Conservation (phyloP, 1,140 invertebrate genomes). For the Solenopsis fugax region DNA sequence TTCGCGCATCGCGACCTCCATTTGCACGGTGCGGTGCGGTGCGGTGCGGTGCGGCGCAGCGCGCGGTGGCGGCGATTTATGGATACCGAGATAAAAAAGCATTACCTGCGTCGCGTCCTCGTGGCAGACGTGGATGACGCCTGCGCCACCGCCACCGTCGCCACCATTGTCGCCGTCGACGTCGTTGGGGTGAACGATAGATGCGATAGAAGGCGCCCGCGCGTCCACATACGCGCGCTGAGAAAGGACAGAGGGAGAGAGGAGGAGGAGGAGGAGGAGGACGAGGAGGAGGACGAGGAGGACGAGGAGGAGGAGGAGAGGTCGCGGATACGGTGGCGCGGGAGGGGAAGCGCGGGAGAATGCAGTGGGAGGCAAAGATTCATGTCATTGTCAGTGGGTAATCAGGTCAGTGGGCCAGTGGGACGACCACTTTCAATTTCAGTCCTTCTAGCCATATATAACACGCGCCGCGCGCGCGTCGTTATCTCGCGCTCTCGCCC, state of each 20-base stretch:
- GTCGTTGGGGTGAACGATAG: conserved; percentile 56
- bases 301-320: no score
- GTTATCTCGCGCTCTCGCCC: conserved; percentile 75
- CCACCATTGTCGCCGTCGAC: neutral
- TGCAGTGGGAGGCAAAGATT: conserved; percentile 82
- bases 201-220: conserved; percentile 67
- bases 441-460: conserved; percentile 81
- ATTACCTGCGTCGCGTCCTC: conserved; percentile 53
- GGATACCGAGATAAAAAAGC: conserved; percentile 60
- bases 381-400: conserved; percentile 88
- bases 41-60: neutral
- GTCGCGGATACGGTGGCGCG: neutral
- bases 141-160: conserved; percentile 51
- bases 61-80: conserved; percentile 18
- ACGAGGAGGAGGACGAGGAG: no score
- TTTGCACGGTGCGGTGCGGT: conserved; percentile 17
- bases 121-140: conserved; percentile 62
- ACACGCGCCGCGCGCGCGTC: conserved; percentile 67
- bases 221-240: conserved; percentile 64
- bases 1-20: conserved; percentile 31
- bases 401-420: conserved; percentile 87
- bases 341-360: conserved; percentile 41
- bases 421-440: conserved; percentile 87
- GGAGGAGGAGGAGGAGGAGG: conserved; percentile 2
- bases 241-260: conserved; percentile 53